phyloP scores from a whole-genome alignment of 2,888 invertebrate species.

The Platypus cylindrus region DNA sequence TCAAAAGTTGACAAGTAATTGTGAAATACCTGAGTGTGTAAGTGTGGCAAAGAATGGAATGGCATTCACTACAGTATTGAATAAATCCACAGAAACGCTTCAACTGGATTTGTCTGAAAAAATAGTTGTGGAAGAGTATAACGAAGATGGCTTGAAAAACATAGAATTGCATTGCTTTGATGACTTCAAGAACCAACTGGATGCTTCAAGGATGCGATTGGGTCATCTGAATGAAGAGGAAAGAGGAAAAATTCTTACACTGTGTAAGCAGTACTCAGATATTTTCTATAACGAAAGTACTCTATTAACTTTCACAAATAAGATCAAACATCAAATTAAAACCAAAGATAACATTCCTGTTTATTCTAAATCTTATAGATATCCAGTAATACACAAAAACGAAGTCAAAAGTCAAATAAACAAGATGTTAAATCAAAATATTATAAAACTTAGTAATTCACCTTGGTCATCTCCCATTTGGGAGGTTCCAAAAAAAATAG shows the following conservation, averaged over 20 bases:
- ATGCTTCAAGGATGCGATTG: no score
- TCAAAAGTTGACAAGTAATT: no score
- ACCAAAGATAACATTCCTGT: not conserved
- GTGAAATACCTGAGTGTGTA: no score
- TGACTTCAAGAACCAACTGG: no score
- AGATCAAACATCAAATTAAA: not conserved
- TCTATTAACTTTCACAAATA: not conserved
- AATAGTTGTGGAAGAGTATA: no score
- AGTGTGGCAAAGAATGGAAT: no score
- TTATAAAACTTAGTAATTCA: constrained; percentile 4
- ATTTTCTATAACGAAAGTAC: not conserved
- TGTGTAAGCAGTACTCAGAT: constrained; percentile 4
- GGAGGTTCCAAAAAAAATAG: constrained; percentile 1
- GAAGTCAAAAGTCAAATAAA: constrained; percentile 21
- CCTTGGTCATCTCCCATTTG: not conserved
- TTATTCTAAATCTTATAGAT: constrained; percentile 16
- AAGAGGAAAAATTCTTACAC: constrained; percentile 1
- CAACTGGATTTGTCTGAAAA: no score
- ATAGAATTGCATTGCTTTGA: no score
- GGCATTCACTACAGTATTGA: no score
- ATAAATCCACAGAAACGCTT: no score
- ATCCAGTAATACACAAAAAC: constrained; percentile 20
- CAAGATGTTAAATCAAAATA: constrained; percentile 18
- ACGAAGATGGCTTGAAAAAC: no score
- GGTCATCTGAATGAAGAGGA: constrained; percentile 6